These are phyloP conservation scores for Lophotriccus pileatus DNA, from an alignment of 2,797 vertebrate genomes.

Conservation along the genomic window DNA sequence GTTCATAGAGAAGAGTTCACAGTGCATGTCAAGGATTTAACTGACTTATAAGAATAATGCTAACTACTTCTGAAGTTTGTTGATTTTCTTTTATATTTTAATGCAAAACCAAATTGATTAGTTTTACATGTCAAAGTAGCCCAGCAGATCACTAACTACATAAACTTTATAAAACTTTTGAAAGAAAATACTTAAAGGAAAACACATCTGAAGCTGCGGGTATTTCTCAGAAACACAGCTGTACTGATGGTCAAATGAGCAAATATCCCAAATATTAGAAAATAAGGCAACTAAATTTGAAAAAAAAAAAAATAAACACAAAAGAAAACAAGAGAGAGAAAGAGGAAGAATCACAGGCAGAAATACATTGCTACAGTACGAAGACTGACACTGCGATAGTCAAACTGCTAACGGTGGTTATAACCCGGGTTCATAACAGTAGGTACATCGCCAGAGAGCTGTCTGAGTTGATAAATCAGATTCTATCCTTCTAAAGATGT, in stretches of 20 bases:
- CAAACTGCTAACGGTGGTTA: not conserved
- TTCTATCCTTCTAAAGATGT: not conserved
- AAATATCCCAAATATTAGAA: not conserved
- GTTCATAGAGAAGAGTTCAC: not conserved
- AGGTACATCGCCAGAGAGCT: not conserved
- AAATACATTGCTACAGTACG: not conserved
- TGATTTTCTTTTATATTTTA: not conserved
- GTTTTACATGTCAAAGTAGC: not conserved
- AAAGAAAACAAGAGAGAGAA: too few species aligned
- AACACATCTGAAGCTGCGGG: not conserved
- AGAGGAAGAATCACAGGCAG: not conserved
- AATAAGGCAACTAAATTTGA: not conserved
- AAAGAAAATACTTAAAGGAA: not conserved
- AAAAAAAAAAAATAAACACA: too few species aligned
- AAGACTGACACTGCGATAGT: not conserved
- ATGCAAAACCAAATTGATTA: not conserved
- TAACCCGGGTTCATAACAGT: not conserved
- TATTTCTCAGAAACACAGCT: not conserved
- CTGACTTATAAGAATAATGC: not conserved
- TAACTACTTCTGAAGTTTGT: not conserved
- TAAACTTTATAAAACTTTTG: not conserved
- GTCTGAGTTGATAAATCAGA: constrained; percentile 37
- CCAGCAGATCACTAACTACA: not conserved
- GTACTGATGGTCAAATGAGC: not conserved
- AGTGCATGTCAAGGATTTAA: not conserved